Conservation (phyloP, 1,140 invertebrate genomes). For the Thaumetopoea pityocampa region DNA sequence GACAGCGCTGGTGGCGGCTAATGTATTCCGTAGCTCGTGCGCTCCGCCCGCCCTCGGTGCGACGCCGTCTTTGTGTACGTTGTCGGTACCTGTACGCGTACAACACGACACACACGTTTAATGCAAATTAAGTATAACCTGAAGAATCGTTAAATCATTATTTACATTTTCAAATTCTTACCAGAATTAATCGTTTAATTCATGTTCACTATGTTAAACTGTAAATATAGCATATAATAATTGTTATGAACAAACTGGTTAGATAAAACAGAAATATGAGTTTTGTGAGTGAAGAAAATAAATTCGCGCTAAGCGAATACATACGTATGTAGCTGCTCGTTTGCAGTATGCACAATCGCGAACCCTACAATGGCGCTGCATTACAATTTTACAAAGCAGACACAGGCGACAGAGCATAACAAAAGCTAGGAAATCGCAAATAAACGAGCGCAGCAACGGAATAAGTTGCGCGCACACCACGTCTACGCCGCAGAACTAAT, state of each 20-base stretch:
- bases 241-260: too few relatives aligned
- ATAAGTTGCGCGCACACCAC: slow-evolving; percentile 30
- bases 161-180: too few relatives aligned
- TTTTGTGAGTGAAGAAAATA: neutral
- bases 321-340: slow-evolving; percentile 6
- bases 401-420: slow-evolving; percentile 67
- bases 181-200: too few relatives aligned
- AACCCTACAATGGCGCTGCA: slow-evolving; percentile 58
- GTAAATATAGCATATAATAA: too few relatives aligned
- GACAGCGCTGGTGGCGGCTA: slow-evolving; percentile 52
- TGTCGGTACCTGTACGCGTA: slow-evolving; percentile 5
- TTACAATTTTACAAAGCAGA: slow-evolving; percentile 73
- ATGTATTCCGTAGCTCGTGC: slow-evolving; percentile 62
- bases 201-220: too few relatives aligned
- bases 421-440: slow-evolving; percentile 70
- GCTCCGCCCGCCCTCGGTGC: slow-evolving; percentile 49
- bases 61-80: slow-evolving; percentile 45
- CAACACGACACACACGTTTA: slow-evolving; percentile 14
- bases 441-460: slow-evolving; percentile 65
- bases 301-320: slow-evolving; percentile 1
- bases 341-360: slow-evolving; percentile 44
- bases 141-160: too few relatives aligned
- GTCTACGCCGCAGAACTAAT: slow-evolving; percentile 16
- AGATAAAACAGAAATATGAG: too few relatives aligned
- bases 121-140: slow-evolving; percentile 16